These are phyloP conservation scores for Hippopotamyrus pictus DNA, from an alignment of 2,797 vertebrate genomes.

Conservation along the genomic window DNA sequence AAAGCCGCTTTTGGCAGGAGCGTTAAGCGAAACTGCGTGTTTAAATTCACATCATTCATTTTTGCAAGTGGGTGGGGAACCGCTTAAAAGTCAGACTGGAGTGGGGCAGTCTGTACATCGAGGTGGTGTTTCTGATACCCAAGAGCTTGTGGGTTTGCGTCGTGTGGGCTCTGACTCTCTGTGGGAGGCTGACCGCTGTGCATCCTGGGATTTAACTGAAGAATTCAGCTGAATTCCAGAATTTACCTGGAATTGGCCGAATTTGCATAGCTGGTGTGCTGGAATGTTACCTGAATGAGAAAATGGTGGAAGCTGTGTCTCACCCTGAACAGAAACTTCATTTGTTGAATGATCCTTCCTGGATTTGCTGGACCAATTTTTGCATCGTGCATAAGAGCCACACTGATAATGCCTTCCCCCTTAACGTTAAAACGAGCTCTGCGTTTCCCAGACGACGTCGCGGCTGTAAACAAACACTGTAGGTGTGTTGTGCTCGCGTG, in stretches of 20 bases:
- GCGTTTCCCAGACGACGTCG: neutral
- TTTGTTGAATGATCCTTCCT: neutral
- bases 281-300: neutral
- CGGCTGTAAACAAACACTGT: neutral
- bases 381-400: neutral
- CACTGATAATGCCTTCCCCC: neutral
- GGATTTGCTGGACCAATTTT: neutral
- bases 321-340: neutral
- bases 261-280: neutral
- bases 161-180: neutral
- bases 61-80: neutral
- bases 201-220: neutral
- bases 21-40: neutral
- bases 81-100: neutral
- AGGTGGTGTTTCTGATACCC: neutral
- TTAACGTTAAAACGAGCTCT: slow-evolving; percentile 8
- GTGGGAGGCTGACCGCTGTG: neutral
- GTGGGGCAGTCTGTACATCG: neutral
- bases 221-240: neutral
- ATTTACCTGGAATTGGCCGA: neutral
- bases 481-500: neutral
- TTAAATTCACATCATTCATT: neutral
- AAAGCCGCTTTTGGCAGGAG: neutral
- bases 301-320: neutral
- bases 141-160: neutral